Base-by-base conservation (phyloP, 1,140 invertebrate genomes). In the Pogonomyrmex barbatus region DNA sequence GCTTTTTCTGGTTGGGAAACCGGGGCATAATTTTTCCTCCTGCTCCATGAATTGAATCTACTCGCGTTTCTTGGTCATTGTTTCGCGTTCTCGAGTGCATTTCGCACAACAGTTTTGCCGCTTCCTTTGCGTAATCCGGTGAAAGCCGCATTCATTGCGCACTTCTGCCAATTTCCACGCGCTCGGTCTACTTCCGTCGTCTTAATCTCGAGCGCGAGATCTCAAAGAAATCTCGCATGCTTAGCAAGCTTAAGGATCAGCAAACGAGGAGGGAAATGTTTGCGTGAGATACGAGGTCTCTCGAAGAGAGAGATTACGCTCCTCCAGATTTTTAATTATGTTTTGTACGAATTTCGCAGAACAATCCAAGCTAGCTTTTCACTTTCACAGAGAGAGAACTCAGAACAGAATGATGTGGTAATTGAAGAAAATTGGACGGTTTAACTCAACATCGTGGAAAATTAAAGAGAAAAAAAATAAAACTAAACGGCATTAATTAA, bases 111-210 rank as follows among this genome's bases (percentile, higher is more conserved):
- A 33, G 52, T 56, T 8, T 47, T 73, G 3, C 58, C 39, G 71
- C 54, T 52, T 75, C 47, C 33, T 90, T 89, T 89, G 85, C 90
- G 88, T 90, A 91, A 91, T 83, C 75, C 68, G 85, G 87, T 90
- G 89, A 91, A 91, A 91, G 89, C 85, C 17, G 56, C 10, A 70
- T 70, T 58, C 68, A 73, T 33, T 30, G 75, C 56, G 24, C 24
- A 52, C 33, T 56, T 85, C 79, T 39, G 56, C 88, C 63, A 87
- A 89, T 90, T 90, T 90, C 81, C 89, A 88, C 86, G 68, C 62
- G 63, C 58, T 58, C 50, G 86, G 54, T 88, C 85, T 76, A 89
- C 90, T 91, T 91, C 85, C 79, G 60, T 52, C 56, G 62, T 54
- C 17, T 8, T 33, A 8, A 17, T 68, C 50, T 50, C 24, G 24